Base-by-base conservation (phyloP, 2,113 vertebrate genomes). In the Brienomyrus longianalis region DNA sequence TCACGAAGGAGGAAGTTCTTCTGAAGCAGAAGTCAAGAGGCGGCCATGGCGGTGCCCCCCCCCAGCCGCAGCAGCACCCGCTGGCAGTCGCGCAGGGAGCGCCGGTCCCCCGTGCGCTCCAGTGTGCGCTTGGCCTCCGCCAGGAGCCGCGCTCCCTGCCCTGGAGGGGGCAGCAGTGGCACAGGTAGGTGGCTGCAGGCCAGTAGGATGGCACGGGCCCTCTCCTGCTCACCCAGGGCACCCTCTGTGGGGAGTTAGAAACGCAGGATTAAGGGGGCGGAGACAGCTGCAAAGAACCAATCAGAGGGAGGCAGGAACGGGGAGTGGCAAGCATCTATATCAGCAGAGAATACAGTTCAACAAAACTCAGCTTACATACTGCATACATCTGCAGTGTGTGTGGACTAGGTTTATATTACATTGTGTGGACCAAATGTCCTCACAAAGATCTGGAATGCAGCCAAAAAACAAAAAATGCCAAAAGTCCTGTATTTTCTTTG, bases 141-240 rank as follows among this genome's bases (percentile, higher is more conserved):
- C 93, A 99, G 96, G 93, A 99, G 96, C 62, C 97, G 96, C 0
- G 97, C 97, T 0, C 97, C 96, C 95, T 99, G 98, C 88, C 98
- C 98, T 0, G 98, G 97, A 0, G 98, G 97, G 0, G 98, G 97
- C 0, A 99, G 95, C 93, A 99, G 97, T 7, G 98, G 98, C 88
- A 98, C 96, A 21, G 98, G 98, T 7, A 99, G 97, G 92, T 99
- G 97, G 91, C 98, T 97, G 91, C 98, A 99, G 87, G 98, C 98
- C 94, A 99, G 91, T 50, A 99, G 96, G 93, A 99, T 98, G 91
- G 98, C 98, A 0, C 97, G 97, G 88, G 98, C 98, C 66, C 98
- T 93, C 92, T 99, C 98, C 84, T 98, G 94, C 93, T 99, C 98
- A 0, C 98, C 98, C 0, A 97, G 96, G 93, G 97, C 94, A 0